Evolutionary conservation across 2,797 vertebrate genomes (phyloP).

Genomic region (Dermochelys coriacea): DNA sequence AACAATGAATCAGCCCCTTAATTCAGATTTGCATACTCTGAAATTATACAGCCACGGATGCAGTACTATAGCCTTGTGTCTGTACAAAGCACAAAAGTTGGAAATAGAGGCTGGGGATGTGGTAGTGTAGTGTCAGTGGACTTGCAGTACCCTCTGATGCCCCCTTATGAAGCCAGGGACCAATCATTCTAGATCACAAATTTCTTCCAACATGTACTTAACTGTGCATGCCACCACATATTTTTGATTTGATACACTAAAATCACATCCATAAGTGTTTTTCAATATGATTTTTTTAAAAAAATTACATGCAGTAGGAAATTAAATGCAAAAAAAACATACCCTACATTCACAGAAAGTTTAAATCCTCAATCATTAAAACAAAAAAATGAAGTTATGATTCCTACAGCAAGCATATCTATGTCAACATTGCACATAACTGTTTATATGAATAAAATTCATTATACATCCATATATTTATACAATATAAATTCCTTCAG

Average conservation of each 20-base stretch:
- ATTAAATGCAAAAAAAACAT: neutral
- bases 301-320: neutral
- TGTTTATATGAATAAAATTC: neutral
- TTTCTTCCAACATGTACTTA: neutral
- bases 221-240: neutral
- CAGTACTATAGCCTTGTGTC: neutral
- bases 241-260: neutral
- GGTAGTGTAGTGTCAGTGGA: too few species aligned
- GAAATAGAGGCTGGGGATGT: neutral
- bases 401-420: neutral
- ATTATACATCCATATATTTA: neutral
- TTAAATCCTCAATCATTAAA: neutral
- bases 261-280: neutral
- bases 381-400: neutral
- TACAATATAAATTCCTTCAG: neutral
- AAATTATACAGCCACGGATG: too few species aligned
- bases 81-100: neutral
- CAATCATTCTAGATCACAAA: neutral
- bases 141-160: neutral
- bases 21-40: neutral
- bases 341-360: neutral
- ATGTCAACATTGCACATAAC: neutral
- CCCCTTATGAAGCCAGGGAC: too few species aligned
- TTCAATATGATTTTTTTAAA: neutral
- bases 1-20: neutral